Evolutionary conservation across 2,113 vertebrate species (phyloP).

Genomic region (Dipodomys stephensi): DNA sequence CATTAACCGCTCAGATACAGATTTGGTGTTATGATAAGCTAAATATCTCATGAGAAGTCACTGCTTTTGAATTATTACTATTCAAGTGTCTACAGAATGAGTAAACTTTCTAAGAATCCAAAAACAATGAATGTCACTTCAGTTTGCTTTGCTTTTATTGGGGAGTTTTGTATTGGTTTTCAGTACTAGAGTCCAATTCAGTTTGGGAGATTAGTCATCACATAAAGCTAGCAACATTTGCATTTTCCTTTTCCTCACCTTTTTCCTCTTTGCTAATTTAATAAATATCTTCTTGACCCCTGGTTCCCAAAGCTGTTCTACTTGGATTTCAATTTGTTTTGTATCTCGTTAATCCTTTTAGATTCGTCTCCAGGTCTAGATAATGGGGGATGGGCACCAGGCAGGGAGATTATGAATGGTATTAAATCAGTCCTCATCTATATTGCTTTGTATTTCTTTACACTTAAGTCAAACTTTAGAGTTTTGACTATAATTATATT

Average conservation of each 20-base stretch:
- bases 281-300: constrained; percentile 13
- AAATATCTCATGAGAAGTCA: constrained; percentile 81
- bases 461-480: constrained; percentile 7
- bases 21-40: constrained; percentile 73
- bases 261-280: constrained; percentile 20
- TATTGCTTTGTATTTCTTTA: constrained; percentile 8
- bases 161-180: neutral
- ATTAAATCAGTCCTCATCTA: neutral
- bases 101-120: constrained; percentile 2
- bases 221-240: constrained; percentile 20
- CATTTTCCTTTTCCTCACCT: neutral
- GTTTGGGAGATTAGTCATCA: neutral
- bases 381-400: neutral
- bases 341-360: neutral
- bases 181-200: neutral
- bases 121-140: constrained; percentile 2
- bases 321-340: constrained; percentile 34
- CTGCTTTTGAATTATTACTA: constrained; percentile 63
- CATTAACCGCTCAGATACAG: constrained; percentile 77
- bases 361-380: neutral
- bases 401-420: neutral
- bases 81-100: constrained; percentile 59
- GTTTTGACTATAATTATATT: neutral
- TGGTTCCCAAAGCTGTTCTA: neutral
- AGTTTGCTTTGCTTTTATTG: neutral